These are phyloP conservation scores for Exaiptasia diaphana DNA, from an alignment of 64 coral and sea anemone species.

Conservation along the genomic window DNA sequence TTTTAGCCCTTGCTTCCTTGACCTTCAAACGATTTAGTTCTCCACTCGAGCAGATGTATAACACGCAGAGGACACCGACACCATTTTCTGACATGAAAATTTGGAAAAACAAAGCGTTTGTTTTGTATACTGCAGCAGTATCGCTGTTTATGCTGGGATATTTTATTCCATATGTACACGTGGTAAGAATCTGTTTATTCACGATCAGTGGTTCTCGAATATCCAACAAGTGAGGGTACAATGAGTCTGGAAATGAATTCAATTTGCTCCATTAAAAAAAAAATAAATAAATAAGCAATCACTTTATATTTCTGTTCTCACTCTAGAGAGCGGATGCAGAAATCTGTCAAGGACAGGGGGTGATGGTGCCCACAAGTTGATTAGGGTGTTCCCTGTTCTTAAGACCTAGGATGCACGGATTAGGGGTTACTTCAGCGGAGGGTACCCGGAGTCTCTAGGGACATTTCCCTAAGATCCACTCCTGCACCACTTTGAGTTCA, in stretches of 20 bases:
- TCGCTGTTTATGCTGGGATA: constrained; percentile 81
- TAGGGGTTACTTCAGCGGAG: too few relatives aligned
- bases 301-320: not conserved
- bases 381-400: too few relatives aligned
- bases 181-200: constrained; percentile 46
- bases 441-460: too few relatives aligned
- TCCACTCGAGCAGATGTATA: constrained; percentile 48
- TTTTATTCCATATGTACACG: constrained; percentile 80
- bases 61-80: constrained; percentile 8
- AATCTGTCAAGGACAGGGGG: too few relatives aligned
- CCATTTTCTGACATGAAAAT: constrained; percentile 48
- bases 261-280: not conserved
- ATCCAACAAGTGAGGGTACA: not conserved
- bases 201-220: too few relatives aligned
- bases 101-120: constrained; percentile 62
- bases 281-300: too few relatives aligned
- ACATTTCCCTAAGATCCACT: too few relatives aligned
- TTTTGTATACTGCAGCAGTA: constrained; percentile 64
- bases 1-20: constrained; percentile 21
- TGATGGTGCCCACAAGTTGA: too few relatives aligned
- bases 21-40: constrained; percentile 65
- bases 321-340: too few relatives aligned
- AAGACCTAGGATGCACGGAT: too few relatives aligned
- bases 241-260: not conserved
- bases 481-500: too few relatives aligned